Percentiles rank a stretch among this genome's conserved stretches.
phyloP scores from a whole-genome alignment of 2,888 invertebrate genomes.

The Melipona beecheii region DNA sequence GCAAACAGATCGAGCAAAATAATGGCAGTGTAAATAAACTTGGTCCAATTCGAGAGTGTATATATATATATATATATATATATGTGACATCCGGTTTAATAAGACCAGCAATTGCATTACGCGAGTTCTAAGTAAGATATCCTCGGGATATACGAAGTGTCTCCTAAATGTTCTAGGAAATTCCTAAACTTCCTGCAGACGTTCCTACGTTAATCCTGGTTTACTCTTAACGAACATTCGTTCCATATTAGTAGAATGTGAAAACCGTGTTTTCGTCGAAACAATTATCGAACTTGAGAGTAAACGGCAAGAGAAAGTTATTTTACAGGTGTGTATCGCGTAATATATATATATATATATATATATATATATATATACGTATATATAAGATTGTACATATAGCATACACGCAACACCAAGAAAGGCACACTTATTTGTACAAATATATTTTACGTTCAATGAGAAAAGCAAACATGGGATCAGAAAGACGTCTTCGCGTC shows the following conservation, averaged over 20 bases:
- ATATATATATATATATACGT: too few relatives aligned
- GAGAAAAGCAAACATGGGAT: not conserved
- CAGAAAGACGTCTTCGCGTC: not conserved
- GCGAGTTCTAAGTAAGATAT: conserved; percentile 52
- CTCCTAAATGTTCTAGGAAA: conserved; percentile 56
- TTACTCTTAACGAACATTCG: conserved; percentile 54
- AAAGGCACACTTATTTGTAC: not conserved
- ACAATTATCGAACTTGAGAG: conserved; percentile 3
- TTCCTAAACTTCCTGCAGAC: conserved; percentile 56
- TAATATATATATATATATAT: not conserved
- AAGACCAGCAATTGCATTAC: conserved; percentile 51
- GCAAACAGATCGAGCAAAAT: not conserved
- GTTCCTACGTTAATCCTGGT: conserved; percentile 59
- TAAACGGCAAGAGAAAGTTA: conserved; percentile 2
- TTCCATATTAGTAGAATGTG: conserved; percentile 35
- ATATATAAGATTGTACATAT: not conserved
- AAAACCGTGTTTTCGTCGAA: conserved; percentile 26
- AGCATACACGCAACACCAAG: not conserved
- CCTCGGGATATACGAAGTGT: conserved; percentile 42
- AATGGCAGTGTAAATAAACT: conserved; percentile 5
- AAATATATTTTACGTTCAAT: not conserved
- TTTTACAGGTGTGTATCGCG: not conserved
- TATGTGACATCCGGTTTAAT: conserved; percentile 45
- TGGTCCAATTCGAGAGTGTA: not conserved
- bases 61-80: too few relatives aligned